Base-by-base conservation (phyloP, 2,888 invertebrate species). In the Synergus laeviventris region DNA sequence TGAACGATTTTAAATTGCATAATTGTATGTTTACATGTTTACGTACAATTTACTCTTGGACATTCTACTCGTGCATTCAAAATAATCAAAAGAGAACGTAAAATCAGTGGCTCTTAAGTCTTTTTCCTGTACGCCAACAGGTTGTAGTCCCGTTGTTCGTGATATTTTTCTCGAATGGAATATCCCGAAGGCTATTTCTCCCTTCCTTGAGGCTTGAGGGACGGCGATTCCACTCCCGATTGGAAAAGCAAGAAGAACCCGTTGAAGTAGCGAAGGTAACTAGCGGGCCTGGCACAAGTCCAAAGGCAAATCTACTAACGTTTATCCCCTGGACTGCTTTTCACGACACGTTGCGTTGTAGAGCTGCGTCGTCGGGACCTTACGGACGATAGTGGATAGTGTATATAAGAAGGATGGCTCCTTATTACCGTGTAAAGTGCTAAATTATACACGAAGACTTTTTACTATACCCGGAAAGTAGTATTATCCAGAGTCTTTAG, bases 241-340 rank as follows among this genome's bases (percentile, higher is more conserved):
- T 54, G 54, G 54, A 18, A 45, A 45, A 54, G 18, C 18, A 56
- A 56, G 9, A 18, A 54, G 21, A 56, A 56, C 54, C 54, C 54
- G 54, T 21, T 56, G 2, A 59, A 76, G 78, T 79, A 78, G 77
- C 77, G 75, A 62, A 64, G 79, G 60, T 78, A 78, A 78, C 79
- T 78, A 79, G 77, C 78, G 79, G 78, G 76, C 76, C 77, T 81
- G 81, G 81, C 81, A 64, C 74, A 78, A 56, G 54, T 81, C 81
- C 81, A 81, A 77, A 76, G 76, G 39, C 75, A 45, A 45, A 16
- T 56, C 54, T 74, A 78, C 76, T 76, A 77, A 70, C 78, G 74
- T 79, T 81, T 76, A 78, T 79, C 77, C 77, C 76, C 70, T 54
- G 61, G 73, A 77, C 77, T 77, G 79, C 76, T 78, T 79, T 76